phyloP scores from a whole-genome alignment of 2,113 vertebrate species.

The Petaurus breviceps region DNA sequence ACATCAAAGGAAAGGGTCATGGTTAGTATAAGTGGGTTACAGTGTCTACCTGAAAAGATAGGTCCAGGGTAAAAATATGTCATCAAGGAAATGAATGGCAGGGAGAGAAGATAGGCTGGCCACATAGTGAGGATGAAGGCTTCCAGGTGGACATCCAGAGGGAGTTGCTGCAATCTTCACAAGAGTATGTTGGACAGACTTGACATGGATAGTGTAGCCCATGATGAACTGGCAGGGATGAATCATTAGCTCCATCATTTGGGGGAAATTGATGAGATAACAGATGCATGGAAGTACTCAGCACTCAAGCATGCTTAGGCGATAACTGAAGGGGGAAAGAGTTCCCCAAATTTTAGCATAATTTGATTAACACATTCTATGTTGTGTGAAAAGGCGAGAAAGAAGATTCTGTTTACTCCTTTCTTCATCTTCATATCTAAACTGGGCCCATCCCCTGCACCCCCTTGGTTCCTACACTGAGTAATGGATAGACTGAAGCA shows the following conservation, averaged over 20 bases:
- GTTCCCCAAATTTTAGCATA: slow-evolving; percentile 27
- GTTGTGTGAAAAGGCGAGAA: neutral
- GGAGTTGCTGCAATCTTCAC: no score
- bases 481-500: neutral
- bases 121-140: no score
- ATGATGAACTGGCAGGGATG: neutral
- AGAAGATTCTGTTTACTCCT: neutral
- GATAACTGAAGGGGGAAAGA: neutral
- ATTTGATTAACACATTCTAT: slow-evolving; percentile 5
- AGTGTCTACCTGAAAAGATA: no score
- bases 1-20: no score
- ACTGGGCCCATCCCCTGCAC: neutral
- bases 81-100: no score
- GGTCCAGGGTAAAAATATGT: no score
- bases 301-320: neutral
- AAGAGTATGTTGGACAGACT: no score
- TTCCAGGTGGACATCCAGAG: no score
- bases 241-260: neutral
- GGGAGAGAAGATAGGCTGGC: no score
- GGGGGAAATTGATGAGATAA: neutral
- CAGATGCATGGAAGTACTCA: neutral
- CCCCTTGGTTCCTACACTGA: neutral
- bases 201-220: neutral
- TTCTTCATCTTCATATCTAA: neutral
- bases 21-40: no score